Percentiles rank a stretch among this genome's conserved stretches.
Conservation (phyloP, 1,140 invertebrate species). For the Sesamia nonagrioides region DNA sequence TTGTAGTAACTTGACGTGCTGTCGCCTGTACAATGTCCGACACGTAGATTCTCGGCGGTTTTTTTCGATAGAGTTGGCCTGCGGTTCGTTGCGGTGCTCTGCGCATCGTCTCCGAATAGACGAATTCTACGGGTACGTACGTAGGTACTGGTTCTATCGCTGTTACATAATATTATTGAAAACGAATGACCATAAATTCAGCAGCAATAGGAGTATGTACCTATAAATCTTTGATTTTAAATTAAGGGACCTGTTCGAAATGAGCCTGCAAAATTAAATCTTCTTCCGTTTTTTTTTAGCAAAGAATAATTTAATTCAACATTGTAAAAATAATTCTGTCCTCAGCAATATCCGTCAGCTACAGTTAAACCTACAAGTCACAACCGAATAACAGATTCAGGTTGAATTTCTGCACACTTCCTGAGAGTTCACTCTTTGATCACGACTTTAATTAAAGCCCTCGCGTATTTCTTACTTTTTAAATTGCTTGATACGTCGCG, state of each 20-base stretch:
- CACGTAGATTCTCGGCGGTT: too few relatives aligned
- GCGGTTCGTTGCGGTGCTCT: too few relatives aligned
- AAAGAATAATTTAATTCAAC: background rate
- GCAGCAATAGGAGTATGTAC: too few relatives aligned
- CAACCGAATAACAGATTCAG: conserved; percentile 4
- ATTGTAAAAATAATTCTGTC: background rate
- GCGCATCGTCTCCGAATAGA: too few relatives aligned
- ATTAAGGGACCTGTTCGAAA: background rate
- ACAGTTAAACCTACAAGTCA: background rate
- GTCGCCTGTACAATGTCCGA: too few relatives aligned
- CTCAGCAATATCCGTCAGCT: background rate
- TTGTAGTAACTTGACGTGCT: too few relatives aligned
- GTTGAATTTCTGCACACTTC: conserved; percentile 39
- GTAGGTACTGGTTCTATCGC: too few relatives aligned
- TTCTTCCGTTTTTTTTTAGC: background rate
- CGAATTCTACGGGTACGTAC: too few relatives aligned
- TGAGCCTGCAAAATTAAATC: background rate
- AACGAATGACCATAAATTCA: too few relatives aligned
- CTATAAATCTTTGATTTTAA: too few relatives aligned
- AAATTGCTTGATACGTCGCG: conserved; percentile 64
- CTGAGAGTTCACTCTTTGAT: conserved; percentile 60
- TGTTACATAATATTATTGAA: too few relatives aligned
- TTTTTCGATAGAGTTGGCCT: too few relatives aligned
- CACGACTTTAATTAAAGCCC: conserved; percentile 70
- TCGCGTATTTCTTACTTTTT: conserved; percentile 66